Percentiles rank a stretch among this genome's conserved stretches.
These are phyloP conservation scores for Deroplatys truncata DNA, from an alignment of 2,888 invertebrate genomes.

Conservation along the genomic window DNA sequence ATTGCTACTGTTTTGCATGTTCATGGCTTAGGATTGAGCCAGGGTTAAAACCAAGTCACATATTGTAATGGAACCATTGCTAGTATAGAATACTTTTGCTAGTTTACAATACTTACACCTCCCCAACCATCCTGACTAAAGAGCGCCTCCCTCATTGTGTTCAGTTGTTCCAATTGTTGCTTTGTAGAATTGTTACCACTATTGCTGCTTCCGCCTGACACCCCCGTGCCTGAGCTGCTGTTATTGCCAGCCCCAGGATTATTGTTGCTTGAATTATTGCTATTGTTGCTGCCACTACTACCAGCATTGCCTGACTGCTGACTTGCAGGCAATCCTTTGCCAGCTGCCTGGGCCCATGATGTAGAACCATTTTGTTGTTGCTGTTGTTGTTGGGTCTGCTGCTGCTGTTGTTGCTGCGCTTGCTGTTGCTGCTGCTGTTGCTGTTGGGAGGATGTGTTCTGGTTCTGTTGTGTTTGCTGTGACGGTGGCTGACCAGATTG, in stretches of 20 bases:
- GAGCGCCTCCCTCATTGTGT: conserved; percentile 85
- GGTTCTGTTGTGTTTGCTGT: conserved; percentile 33
- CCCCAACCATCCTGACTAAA: conserved; percentile 94
- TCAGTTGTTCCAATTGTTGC: conserved; percentile 80
- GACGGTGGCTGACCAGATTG: conserved; percentile 19
- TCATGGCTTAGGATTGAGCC: no score
- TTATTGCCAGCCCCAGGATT: conserved; percentile 21
- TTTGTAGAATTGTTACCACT: conserved; percentile 65
- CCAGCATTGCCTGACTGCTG: conserved; percentile 32
- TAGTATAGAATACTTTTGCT: no score
- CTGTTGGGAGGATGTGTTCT: conserved; percentile 35
- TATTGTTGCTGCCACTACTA: conserved; percentile 48
- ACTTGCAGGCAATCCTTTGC: conserved; percentile 42
- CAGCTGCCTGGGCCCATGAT: conserved; percentile 52
- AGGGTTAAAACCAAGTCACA: no score
- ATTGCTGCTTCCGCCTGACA: neutral
- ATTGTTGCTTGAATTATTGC: conserved; percentile 45
- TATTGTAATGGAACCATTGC: no score
- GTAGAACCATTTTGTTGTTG: conserved; percentile 34
- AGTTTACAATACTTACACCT: conserved; percentile 59
- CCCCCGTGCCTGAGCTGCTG: conserved; percentile 17
- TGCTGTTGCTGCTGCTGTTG: conserved; percentile 9
- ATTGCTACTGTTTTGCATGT: no score
- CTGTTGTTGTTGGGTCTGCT: conserved; percentile 22
- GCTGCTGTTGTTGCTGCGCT: conserved; percentile 4